These are phyloP conservation scores for Basileuterus tristriatus DNA, from an alignment of 2,797 vertebrate species.

Conservation along the genomic window DNA sequence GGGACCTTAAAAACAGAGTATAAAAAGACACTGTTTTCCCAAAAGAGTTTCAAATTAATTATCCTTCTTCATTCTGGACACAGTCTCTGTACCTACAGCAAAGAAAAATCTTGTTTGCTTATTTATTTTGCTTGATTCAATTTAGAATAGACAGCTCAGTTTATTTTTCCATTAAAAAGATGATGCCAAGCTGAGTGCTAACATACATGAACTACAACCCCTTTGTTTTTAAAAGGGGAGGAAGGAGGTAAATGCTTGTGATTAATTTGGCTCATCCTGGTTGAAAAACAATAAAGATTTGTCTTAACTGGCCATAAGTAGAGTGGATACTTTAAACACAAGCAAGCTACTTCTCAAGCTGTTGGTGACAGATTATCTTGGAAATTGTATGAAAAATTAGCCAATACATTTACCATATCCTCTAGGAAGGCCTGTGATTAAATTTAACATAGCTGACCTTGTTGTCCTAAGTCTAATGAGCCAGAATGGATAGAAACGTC, in stretches of 20 bases:
- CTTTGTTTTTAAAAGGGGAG: slow-evolving; percentile 23
- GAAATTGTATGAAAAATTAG: slow-evolving; percentile 53
- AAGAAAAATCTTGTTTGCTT: slow-evolving; percentile 60
- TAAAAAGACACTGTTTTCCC: slow-evolving; percentile 4
- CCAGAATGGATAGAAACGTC: slow-evolving; percentile 56
- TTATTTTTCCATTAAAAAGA: slow-evolving; percentile 62
- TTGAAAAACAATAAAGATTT: slow-evolving; percentile 31
- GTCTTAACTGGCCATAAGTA: slow-evolving; percentile 9
- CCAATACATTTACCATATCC: slow-evolving; percentile 30
- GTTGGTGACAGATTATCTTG: slow-evolving; percentile 19
- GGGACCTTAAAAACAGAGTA: slow-evolving; percentile 11
- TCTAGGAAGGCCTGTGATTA: slow-evolving; percentile 57
- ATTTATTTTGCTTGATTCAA: slow-evolving; percentile 55
- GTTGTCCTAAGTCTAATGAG: slow-evolving; percentile 64
- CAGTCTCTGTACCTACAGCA: slow-evolving; percentile 47
- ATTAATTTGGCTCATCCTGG: slow-evolving; percentile 41
- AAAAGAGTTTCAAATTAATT: slow-evolving; percentile 36
- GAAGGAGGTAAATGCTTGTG: slow-evolving; percentile 15
- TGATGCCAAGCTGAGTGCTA: slow-evolving; percentile 37
- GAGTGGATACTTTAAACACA: slow-evolving; percentile 25
- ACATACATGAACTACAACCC: slow-evolving; percentile 25
- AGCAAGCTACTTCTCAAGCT: slow-evolving; percentile 40
- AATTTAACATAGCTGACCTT: slow-evolving; percentile 64
- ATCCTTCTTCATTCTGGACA: neutral
- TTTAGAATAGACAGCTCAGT: slow-evolving; percentile 34